Base-by-base conservation (phyloP, 2,888 invertebrate genomes). In the Notodonta ziczac region DNA sequence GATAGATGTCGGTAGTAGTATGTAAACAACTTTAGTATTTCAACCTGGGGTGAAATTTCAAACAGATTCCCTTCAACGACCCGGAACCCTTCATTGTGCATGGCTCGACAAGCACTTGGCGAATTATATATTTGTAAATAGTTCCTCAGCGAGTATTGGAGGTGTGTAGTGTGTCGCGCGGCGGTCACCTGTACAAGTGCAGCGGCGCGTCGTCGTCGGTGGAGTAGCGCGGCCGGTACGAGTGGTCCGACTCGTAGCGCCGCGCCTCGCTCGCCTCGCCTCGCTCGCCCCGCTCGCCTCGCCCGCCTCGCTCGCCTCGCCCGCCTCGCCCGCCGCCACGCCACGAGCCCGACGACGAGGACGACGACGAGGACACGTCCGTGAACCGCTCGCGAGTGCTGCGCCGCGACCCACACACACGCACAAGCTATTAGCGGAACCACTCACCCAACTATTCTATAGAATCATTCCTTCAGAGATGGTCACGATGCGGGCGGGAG, bases 161-260 rank as follows among this genome's bases (percentile, higher is more conserved):
- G 9, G 24, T 12, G 16, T 13, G 14, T 9, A 9, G 35, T 24
- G n/a, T 12, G 12, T 0, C 54, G 32, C 10, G 51, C n/a, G 24
- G 57, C 6, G 13, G 12, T 56, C 4, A 59, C 52, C 91, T 80
- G 79, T 89, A 89, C 0, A 83, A 73, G 16, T 83, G 78, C 14
- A 92, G 85, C 62, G 92, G 92, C 63, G 85, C 84, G 77, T 92
- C 91, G 71, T 91, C 92, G 74, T 93, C 92, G 16, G 83, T 81
- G 67, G 85, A 85, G 81, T 84, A 88, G 60, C 86, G 80, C 80
- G 90, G 92, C 14, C 77, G 86, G 85, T 91, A 94, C 24, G 90
- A 91, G 72, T 83, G 86, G 84, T 93, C 93, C 0, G 93, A 90
- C 85, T 88, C 88, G 88, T 94, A 91, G 61, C 89, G 85, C 4